Evolutionary conservation across 2,888 invertebrate species (phyloP), one percentile per base, ranked within the genome.

Genomic region (Pammene aurita): DNA sequence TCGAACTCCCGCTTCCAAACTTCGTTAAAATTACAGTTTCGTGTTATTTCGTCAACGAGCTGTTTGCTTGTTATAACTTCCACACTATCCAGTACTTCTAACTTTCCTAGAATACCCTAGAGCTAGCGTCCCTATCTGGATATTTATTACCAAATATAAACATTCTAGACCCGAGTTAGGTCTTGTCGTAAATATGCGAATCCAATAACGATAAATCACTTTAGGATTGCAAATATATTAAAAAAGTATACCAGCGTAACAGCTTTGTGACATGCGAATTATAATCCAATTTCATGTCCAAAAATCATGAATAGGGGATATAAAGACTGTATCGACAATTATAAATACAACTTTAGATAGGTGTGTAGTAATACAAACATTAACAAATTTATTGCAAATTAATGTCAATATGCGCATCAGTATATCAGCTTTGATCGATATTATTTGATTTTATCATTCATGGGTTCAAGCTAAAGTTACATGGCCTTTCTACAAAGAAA

Each of bases 161-260:
- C 14, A 46, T 46, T 48, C 46, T 38, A 61, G 48, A 61, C 48
- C 38, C 34, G 16, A 46, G 35, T 48, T 46, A 46, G 34, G 60
- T 48, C 60, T 46, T 38, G 35, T 58, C 58, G 60, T 61, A 61
- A 50, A 61, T 35, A 60, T 60, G 48, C 4, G 61, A 61, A 61
- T 48, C 61, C 61, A 61, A 61, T 61, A 50, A 50, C 48, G 38
- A 61, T 61, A 61, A 61, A 61, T 61, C 50, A 61, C 61, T 46
- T 35, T 6, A 50, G 38, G 48, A 48, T 61, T 13, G 61, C 18
- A 50, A 61, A 61, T 46, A 16, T 48, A 16, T 48, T 35, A 48
- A 48, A 48, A 60, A 58, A 60, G n/a, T n/a, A n/a, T n/a, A n/a
- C n/a, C n/a, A 60, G 14, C 34, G 14, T 60, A 60, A 60, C 60